Percentiles rank a stretch among this genome's conserved stretches.
These are phyloP conservation scores for Halictus ligatus DNA, from an alignment of 2,888 invertebrate species.

Conservation along the genomic window DNA sequence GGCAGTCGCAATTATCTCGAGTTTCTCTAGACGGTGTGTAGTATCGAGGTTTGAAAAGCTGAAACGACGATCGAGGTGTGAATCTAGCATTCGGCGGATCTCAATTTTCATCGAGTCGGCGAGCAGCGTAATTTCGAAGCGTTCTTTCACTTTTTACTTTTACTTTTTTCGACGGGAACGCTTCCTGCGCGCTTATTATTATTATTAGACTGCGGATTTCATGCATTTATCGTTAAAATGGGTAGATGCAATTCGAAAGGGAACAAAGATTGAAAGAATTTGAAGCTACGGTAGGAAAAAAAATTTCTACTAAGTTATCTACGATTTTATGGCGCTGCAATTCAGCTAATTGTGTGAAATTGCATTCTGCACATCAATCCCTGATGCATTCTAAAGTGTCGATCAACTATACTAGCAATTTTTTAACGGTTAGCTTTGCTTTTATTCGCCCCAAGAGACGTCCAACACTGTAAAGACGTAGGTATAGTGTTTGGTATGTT, in stretches of 20 bases:
- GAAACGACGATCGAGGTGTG: background rate
- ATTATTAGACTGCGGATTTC: background rate
- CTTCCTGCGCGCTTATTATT: background rate
- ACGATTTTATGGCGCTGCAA: no score
- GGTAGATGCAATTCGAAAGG: no score
- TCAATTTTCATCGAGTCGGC: background rate
- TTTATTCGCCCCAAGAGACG: background rate
- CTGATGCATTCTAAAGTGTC: no score
- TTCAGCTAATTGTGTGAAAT: background rate
- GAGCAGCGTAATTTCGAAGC: background rate
- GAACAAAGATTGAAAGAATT: no score
- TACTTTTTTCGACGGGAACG: background rate
- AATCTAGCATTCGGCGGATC: background rate
- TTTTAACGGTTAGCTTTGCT: background rate
- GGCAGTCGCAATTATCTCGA: background rate
- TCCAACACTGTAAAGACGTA: background rate
- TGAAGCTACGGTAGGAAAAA: no score
- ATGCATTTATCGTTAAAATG: no score
- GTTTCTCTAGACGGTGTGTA: background rate
- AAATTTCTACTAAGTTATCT: no score
- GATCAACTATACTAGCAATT: no score
- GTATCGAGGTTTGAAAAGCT: background rate
- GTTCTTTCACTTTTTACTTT: background rate
- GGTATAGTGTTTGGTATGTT: background rate
- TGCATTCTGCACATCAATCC: no score